Base-by-base conservation (phyloP, 23 tunicate genomes). In the Halocynthia aurantium region DNA sequence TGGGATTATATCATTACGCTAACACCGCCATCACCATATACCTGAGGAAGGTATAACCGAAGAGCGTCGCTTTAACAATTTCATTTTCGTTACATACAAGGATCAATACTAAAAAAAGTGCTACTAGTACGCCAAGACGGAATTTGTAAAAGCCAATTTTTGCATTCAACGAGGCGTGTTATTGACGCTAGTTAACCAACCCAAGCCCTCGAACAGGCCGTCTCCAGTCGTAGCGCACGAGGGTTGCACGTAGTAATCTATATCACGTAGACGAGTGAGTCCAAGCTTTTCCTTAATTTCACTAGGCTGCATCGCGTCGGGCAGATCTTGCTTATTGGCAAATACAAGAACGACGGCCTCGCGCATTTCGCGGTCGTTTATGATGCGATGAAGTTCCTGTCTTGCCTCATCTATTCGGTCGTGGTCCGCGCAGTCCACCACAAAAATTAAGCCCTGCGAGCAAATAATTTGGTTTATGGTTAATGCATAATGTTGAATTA, bases 281-380 rank as follows among this genome's bases (percentile, higher is more conserved):
- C 89, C 96, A 0, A 94, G 84, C 58, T 81, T 85, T 22, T 81
- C 85, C 53, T 84, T 87, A 0, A 94, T 54, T 53, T 84, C 87
- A 22, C 71, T 71, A 7, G 99, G 87, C 64, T 84, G 85, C 80
- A 94, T 77, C 6, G 96, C 99, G 61, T 89, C 70, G 19, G 94
- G 94, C 15, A 88, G 91, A 72, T 94, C 99, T 68, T 94, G 99
- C 70, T 94, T 94, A 66, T 94, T 94, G 15, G 99, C 99, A 77
- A 88, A 94, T 22, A 94, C 67, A 50, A 94, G 77, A 55, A 94
- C 68, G 7, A 88, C 87, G n/a, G 99, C 95, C 52, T 88, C 95
- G 61, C 76, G 84, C 99, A 94, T 94, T 64, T 94, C 99, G 8
- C 91, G 67, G 78, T 94, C 94, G 66, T 94, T 88, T 31, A 86